A percentile compares a stretch with the other conserved stretches of the same genome.
Conservation (phyloP, 30 jellyfish, hydroid and myxozoan species). For the Aurelia aurita region DNA sequence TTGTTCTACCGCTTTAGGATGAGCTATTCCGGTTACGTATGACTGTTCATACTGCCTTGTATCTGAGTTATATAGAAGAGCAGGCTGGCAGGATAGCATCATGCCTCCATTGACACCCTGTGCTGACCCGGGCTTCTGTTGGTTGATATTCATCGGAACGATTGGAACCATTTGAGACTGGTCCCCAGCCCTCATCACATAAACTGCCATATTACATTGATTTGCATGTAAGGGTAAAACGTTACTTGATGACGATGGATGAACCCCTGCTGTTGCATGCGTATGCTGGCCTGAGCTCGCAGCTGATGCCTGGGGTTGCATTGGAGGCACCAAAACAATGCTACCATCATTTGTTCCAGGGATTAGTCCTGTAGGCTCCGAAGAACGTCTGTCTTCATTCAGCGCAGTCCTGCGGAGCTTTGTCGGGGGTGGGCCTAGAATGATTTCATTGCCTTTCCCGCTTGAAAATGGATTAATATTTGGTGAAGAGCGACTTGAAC, state of each 20-base stretch:
- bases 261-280: neutral
- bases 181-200: slow-evolving; percentile 48
- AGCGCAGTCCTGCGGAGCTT: neutral
- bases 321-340: neutral
- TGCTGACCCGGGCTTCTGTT: neutral
- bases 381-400: neutral
- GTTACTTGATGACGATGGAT: neutral
- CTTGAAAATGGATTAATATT: neutral
- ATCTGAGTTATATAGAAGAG: slow-evolving; percentile 28
- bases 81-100: slow-evolving; percentile 51
- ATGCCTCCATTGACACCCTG: slow-evolving; percentile 14
- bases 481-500: neutral
- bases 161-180: slow-evolving; percentile 31
- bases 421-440: neutral
- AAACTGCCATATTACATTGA: slow-evolving; percentile 57
- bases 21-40: slow-evolving; percentile 64
- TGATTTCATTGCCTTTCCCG: neutral
- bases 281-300: no score
- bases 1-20: neutral
- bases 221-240: slow-evolving; percentile 17
- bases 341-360: neutral
- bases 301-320: neutral
- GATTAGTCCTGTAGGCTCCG: neutral
- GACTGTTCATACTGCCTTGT: slow-evolving; percentile 54
- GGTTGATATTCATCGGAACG: slow-evolving; percentile 27